phyloP scores from a whole-genome alignment of 2,888 invertebrate genomes.

The Synergus japonicus region DNA sequence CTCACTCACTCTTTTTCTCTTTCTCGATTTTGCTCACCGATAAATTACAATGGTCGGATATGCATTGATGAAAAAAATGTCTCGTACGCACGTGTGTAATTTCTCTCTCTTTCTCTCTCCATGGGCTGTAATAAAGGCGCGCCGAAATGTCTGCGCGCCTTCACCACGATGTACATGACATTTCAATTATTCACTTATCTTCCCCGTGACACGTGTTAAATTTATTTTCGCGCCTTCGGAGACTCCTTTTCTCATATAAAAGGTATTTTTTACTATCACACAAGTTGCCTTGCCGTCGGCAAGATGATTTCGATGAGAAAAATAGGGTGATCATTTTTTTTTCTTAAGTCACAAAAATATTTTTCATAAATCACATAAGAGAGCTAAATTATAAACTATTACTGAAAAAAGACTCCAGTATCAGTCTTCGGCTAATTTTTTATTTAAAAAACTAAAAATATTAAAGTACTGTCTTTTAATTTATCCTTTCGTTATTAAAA shows the following conservation, averaged over 20 bases:
- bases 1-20: constrained; percentile 45
- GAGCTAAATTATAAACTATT: neutral
- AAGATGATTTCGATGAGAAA: neutral
- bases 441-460: neutral
- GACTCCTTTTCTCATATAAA: neutral
- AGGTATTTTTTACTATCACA: constrained; percentile 2
- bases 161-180: neutral
- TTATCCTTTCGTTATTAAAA: neutral
- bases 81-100: neutral
- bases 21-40: constrained; percentile 44
- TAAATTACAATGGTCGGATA: constrained; percentile 62
- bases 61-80: constrained; percentile 40
- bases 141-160: neutral
- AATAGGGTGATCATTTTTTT: neutral
- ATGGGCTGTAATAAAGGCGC: neutral
- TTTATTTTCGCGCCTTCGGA: constrained; percentile 2
- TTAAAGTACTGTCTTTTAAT: neutral
- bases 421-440: neutral
- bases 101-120: neutral
- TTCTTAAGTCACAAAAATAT: neutral
- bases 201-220: neutral
- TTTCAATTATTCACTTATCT: constrained; percentile 10
- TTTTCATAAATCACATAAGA: neutral
- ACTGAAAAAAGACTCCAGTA: neutral
- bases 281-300: neutral